Evolutionary conservation across 2,113 vertebrate species (phyloP), one percentile per base, ranked within the genome.

Genomic region (Datnioides undecimradiatus): DNA sequence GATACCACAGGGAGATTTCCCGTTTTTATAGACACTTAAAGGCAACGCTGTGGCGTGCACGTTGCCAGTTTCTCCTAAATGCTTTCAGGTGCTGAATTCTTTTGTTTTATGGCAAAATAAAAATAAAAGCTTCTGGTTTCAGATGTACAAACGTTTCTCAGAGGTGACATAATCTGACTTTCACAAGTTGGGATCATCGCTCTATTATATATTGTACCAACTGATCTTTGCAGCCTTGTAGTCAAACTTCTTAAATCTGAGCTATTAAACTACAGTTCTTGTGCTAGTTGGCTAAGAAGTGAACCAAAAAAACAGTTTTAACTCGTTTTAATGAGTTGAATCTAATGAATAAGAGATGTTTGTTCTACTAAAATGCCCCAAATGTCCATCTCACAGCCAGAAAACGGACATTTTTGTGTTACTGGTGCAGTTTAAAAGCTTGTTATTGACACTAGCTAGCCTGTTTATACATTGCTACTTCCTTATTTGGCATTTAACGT

Each of bases 131-230:
- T 23, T 11, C 31, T 31, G 54, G 38, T 63, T 49, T 72, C 4
- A 60, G n/a, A 58, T 41, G 40, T 57, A 14, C 29, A 49, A 23
- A 43, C 29, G 40, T 84, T 45, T 43, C 58, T 45, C 54, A 38
- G 51, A 74, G 64, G 79, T 51, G 65, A 67, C 70, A 55, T 41
- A 21, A 76, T 67, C 45, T 34, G 36, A 66, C 58, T n/a, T n/a
- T n/a, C n/a, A n/a, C n/a, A n/a, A n/a, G n/a, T n/a, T n/a, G n/a
- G n/a, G n/a, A n/a, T n/a, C n/a, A n/a, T n/a, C n/a, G n/a, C n/a
- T n/a, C n/a, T n/a, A n/a, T n/a, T n/a, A n/a, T n/a, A n/a, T n/a
- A n/a, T n/a, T n/a, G n/a, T n/a, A n/a, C n/a, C n/a, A n/a, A n/a
- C n/a, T n/a, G n/a, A n/a, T n/a, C n/a, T n/a, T n/a, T n/a, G n/a